Conservation (phyloP, 2,888 invertebrate species). For the Torymus texanus region DNA sequence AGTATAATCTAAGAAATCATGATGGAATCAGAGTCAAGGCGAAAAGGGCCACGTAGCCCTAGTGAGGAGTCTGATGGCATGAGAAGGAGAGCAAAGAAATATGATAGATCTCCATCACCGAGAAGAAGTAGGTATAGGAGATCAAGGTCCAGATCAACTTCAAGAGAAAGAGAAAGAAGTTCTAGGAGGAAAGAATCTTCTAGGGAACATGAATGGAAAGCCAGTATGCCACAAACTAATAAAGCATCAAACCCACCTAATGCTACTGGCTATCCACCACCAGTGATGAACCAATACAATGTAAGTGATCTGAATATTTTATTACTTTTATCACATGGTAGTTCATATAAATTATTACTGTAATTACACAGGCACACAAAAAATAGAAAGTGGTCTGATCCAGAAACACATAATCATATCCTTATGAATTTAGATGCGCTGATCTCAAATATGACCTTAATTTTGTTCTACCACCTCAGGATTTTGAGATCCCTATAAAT, state of each 20-base stretch:
- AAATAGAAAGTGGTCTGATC: too few relatives aligned
- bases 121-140: slow-evolving; percentile 69
- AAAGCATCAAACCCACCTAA: slow-evolving; percentile 61
- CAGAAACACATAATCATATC: too few relatives aligned
- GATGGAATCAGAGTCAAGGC: slow-evolving; percentile 54
- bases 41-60: slow-evolving; percentile 71
- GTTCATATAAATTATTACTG: too few relatives aligned
- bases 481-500: too few relatives aligned
- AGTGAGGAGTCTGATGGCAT: slow-evolving; percentile 71
- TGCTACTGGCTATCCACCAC: slow-evolving; percentile 62
- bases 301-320: slow-evolving; percentile 59
- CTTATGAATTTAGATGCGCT: too few relatives aligned
- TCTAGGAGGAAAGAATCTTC: slow-evolving; percentile 68
- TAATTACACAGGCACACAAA: too few relatives aligned
- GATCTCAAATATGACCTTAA: too few relatives aligned
- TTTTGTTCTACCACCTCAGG: too few relatives aligned
- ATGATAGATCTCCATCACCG: slow-evolving; percentile 70
- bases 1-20: not conserved
- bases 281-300: slow-evolving; percentile 72
- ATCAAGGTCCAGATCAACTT: slow-evolving; percentile 69
- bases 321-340: not conserved
- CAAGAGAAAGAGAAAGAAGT: slow-evolving; percentile 68
- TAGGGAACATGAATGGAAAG: slow-evolving; percentile 69
- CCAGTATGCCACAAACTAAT: slow-evolving; percentile 60
- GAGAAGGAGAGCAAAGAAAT: slow-evolving; percentile 69